Base-by-base conservation (phyloP, 2,113 vertebrate species). In the Urocitellus parryii region DNA sequence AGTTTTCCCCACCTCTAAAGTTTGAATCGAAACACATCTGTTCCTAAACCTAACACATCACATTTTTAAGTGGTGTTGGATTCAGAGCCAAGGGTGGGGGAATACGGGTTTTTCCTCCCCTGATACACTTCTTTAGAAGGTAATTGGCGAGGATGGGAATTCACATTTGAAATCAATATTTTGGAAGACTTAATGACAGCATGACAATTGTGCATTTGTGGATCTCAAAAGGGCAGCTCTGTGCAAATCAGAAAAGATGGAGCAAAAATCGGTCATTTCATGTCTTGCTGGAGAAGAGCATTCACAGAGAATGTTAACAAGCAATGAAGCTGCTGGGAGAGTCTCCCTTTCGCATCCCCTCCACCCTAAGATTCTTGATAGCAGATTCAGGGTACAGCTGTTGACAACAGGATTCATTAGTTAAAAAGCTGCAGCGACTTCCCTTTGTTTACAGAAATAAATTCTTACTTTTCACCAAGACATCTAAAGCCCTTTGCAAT, bases 181-280 rank as follows among this genome's bases (percentile, higher is more conserved):
- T 96, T 91, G 84, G 86, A 90, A 86, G 91, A 48, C 65, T 95
- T 93, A 95, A 96, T 91, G 76, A 61, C n/a, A 96, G 86, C 93
- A 73, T 97, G 96, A 97, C 89, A 95, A 91, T 94, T 80, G 73
- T 61, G 77, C 29, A 88, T 96, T 97, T 97, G 93, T 97, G 96
- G 76, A 65, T 89, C 79, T 95, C 72, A 58, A 90, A 90, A 94
- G 87, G 70, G 37, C 89, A 96, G 86, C 42, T 89, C 88, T 88
- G 82, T 93, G 82, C 27, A 96, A 97, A 95, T 89, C 78, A 83
- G 86, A 82, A 63, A 88, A 93, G 95, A 96, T 79, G 48, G 93
- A 91, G 53, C 37, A 92, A 93, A 97, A 92, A 85, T 96, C 37
- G 18, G 70, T 84, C 92, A 90, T 97, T 97, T 97, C 45, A 94